Evolutionary conservation across 2,888 invertebrate species (phyloP).

Genomic region (Gerris lacustris): DNA sequence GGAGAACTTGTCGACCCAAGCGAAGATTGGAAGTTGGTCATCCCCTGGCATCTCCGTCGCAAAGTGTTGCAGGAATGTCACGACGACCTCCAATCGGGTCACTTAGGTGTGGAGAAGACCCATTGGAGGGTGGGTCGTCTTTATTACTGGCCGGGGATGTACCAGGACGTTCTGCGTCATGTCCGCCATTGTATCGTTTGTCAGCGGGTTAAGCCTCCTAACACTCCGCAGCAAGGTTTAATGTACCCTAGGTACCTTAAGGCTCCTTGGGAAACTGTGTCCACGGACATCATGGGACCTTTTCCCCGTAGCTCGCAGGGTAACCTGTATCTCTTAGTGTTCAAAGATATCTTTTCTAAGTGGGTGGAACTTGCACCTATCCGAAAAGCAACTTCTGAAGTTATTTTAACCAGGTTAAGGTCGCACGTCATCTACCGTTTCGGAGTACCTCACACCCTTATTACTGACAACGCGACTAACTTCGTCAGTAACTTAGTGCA

Average conservation of each 20-base stretch:
- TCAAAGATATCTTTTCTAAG: slow-evolving; percentile 31
- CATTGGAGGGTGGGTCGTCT: not conserved
- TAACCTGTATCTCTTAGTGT: slow-evolving; percentile 29
- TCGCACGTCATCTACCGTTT: slow-evolving; percentile 14
- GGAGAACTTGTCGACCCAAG: not conserved
- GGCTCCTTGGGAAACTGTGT: slow-evolving; percentile 24
- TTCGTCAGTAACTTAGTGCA: slow-evolving; percentile 14
- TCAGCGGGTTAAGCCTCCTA: slow-evolving; percentile 7
- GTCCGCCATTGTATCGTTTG: not conserved
- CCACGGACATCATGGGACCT: slow-evolving; percentile 32
- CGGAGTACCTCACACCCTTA: slow-evolving; percentile 10
- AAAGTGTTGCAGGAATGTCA: not conserved
- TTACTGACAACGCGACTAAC: slow-evolving; percentile 16
- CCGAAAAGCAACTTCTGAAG: slow-evolving; percentile 25
- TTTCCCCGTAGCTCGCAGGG: slow-evolving; percentile 31
- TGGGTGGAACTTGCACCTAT: slow-evolving; percentile 28
- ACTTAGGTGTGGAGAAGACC: not conserved
- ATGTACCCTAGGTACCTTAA: slow-evolving; percentile 17
- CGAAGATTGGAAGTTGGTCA: not conserved
- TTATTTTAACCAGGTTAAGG: slow-evolving; percentile 10
- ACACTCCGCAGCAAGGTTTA: slow-evolving; percentile 2
- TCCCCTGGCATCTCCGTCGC: not conserved
- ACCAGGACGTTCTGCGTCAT: not conserved
- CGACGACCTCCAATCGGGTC: not conserved
- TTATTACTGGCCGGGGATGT: not conserved